Evolutionary conservation across 2,888 invertebrate genomes (phyloP), one percentile per base, ranked within the genome.

Genomic region (Acutogordius australiensis): DNA sequence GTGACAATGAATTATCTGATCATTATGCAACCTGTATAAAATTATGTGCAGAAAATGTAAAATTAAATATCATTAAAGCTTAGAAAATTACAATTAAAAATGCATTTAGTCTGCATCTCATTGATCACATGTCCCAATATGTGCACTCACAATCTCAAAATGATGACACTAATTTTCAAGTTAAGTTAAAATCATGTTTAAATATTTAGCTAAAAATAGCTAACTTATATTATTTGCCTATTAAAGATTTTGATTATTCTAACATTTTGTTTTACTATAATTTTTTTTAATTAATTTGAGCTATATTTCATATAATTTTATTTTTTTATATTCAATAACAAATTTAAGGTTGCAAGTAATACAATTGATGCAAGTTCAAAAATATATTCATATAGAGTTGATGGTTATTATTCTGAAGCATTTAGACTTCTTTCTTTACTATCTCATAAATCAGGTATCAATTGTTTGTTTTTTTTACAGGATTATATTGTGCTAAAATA

Each of bases 361-460:
- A 51, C 51, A n/a, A 21, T 51, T 4, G 51, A 51, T 51, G 51
- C 51, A 21, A 23, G 51, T 23, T 8, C 51, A 4, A 51, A 51
- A 23, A 51, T 51, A 8, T 51, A 51, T 51, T 51, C 51, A n/a
- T 51, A 51, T 51, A 51, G 51, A 51, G 51, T 51, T 51, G 51
- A 51, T 51, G 51, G 51, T 8, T 51, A 21, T 23, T 51, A 51
- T 51, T n/a, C 8, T n/a, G 51, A 51, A 8, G 23, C 51, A 51
- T 51, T 21, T 23, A 51, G 23, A 23, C 23, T 51, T n/a, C 23
- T 51, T n/a, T 21, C 13, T 51, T n/a, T 23, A 4, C 51, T 51
- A n/a, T 23, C 4, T 51, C 23, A 8, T 4, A 51, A 51, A 51
- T 37, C 37, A 37, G 37, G 37, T 37, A 37, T 37, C n/a, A n/a